These are phyloP conservation scores for Malurus alboscapulatus DNA, from an alignment of 2,113 vertebrate genomes.

Conservation along the genomic window DNA sequence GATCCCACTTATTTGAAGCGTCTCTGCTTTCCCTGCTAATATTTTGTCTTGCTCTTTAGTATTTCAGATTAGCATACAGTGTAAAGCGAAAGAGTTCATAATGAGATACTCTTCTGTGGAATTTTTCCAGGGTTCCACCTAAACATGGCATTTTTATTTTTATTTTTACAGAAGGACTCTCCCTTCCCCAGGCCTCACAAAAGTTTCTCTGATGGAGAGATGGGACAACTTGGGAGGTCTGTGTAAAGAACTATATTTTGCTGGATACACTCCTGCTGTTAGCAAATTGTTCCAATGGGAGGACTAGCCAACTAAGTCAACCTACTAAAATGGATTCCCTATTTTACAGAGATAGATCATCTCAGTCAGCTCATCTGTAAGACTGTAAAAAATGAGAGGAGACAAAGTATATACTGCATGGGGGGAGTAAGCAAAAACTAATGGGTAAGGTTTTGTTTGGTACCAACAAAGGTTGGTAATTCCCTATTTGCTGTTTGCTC, in stretches of 20 bases:
- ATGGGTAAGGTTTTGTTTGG: neutral
- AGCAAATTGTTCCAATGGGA: slow-evolving; percentile 64
- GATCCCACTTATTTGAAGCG: neutral
- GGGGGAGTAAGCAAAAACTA: neutral
- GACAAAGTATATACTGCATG: neutral
- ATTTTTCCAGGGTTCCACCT: slow-evolving; percentile 63
- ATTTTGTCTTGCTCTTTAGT: neutral
- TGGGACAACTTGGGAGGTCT: slow-evolving; percentile 69
- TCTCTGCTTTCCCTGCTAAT: neutral
- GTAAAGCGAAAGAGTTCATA: neutral
- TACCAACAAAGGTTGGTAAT: neutral
- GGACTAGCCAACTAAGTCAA: slow-evolving; percentile 45
- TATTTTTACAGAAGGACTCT: slow-evolving; percentile 54
- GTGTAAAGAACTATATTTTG: slow-evolving; percentile 45
- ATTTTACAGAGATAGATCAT: slow-evolving; percentile 26
- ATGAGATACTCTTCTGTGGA: slow-evolving; percentile 46
- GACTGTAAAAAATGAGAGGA: neutral
- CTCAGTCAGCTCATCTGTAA: slow-evolving; percentile 13
- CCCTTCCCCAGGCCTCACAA: slow-evolving; percentile 51
- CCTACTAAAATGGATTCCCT: slow-evolving; percentile 42
- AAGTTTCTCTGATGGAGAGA: slow-evolving; percentile 56
- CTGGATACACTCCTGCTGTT: slow-evolving; percentile 64
- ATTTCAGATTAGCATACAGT: slow-evolving; percentile 4
- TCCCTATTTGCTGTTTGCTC: neutral
- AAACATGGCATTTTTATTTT: slow-evolving; percentile 56